Conservation (phyloP, 2,797 vertebrate genomes). For the Gambelia wislizenii region DNA sequence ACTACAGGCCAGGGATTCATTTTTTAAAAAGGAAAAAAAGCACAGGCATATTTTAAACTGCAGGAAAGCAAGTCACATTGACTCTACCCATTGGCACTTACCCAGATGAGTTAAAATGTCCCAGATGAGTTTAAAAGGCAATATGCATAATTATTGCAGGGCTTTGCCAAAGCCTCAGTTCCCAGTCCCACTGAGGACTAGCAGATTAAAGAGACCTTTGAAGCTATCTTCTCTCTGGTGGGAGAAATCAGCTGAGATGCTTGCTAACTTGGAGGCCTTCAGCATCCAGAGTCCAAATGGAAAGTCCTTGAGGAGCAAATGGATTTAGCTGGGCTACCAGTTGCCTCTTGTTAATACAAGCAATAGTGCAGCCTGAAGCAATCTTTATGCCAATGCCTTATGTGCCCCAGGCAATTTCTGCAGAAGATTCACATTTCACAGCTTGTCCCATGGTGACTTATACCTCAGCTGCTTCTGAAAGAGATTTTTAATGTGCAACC, state of each 20-base stretch:
- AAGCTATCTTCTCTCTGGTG: neutral
- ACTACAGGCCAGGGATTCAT: neutral
- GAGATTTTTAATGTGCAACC: too few relatives aligned
- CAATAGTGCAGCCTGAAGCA: neutral
- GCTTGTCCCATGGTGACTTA: neutral
- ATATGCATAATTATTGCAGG: neutral
- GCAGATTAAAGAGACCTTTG: neutral
- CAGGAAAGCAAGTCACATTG: neutral
- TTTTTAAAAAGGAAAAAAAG: too few relatives aligned
- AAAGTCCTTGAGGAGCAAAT: neutral
- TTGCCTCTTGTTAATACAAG: neutral
- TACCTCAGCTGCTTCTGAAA: too few relatives aligned
- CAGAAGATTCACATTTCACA: neutral
- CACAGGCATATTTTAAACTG: neutral
- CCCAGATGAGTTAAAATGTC: too few relatives aligned
- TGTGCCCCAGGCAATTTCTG: neutral
- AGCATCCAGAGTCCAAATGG: neutral
- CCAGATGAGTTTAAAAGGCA: neutral
- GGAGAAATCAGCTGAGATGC: neutral
- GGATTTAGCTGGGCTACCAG: neutral
- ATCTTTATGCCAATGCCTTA: too few relatives aligned
- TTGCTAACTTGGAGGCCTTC: neutral
- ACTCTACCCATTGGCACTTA: neutral
- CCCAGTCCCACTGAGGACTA: neutral
- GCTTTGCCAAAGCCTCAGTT: neutral